A percentile compares a stretch with the other conserved stretches of the same genome.
Conservation (phyloP, 2,113 vertebrate species). For the Tiliqua scincoides region DNA sequence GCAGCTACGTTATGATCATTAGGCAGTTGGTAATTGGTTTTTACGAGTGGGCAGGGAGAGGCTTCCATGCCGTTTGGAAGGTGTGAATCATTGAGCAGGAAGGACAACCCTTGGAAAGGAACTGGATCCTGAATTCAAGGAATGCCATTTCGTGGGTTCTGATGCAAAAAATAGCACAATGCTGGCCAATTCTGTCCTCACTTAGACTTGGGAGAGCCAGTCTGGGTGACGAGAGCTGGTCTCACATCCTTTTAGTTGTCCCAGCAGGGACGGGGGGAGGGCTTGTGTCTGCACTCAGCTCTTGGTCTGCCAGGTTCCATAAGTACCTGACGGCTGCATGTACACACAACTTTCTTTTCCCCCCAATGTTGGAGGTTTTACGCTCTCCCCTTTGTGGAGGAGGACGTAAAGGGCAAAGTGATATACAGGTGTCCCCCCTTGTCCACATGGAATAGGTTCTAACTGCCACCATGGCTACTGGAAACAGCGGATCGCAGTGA, state of each 20-base stretch:
- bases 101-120: conserved; percentile 25
- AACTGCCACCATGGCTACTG: no score
- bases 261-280: no score
- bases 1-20: not conserved
- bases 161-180: conserved; percentile 12
- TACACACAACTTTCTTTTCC: no score
- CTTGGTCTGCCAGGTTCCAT: no score
- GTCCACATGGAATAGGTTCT: no score
- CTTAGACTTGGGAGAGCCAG: rapidly evolving
- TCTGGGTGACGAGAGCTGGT: not conserved
- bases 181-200: not conserved
- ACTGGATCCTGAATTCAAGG: conserved; percentile 29
- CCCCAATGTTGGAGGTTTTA: no score
- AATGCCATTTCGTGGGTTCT: conserved; percentile 41
- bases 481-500: no score
- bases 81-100: conserved; percentile 1
- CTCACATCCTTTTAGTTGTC: not conserved
- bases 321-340: no score
- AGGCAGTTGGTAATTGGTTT: not conserved
- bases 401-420: no score
- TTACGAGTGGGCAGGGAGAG: not conserved
- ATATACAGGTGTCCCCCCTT: no score
- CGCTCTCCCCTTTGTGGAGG: no score
- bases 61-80: not conserved
- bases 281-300: no score